Evolutionary conservation across 35 echinoderm and acorn worm genomes (phyloP).

Genomic region (Hemicentrotus pulcherrimus): DNA sequence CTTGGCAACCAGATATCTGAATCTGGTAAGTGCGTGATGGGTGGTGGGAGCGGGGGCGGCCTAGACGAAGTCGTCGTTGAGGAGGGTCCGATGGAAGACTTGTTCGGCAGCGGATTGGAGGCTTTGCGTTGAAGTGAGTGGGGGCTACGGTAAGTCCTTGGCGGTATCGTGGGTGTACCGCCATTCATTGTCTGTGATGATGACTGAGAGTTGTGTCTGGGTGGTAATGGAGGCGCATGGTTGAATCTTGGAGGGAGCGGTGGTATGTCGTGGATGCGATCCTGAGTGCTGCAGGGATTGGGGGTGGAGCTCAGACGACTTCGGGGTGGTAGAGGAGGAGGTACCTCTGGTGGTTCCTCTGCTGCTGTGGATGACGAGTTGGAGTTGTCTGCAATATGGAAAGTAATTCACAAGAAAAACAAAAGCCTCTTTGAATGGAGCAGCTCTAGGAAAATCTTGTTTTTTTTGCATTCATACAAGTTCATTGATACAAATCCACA

Average conservation of each 20-base stretch:
- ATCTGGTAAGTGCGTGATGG: background rate
- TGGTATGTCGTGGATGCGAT: conserved; percentile 38
- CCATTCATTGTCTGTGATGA: conserved; percentile 39
- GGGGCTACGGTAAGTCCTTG: conserved; percentile 65
- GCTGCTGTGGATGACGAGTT: background rate
- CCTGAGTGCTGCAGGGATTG: background rate
- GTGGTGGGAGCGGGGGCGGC: conserved; percentile 63
- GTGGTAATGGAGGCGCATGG: conserved; percentile 68
- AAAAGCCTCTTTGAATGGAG: background rate
- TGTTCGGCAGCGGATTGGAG: conserved; percentile 20
- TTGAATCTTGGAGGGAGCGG: conserved; percentile 76
- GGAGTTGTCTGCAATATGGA: conserved; percentile 5
- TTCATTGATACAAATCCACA: too few species aligned
- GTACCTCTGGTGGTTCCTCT: conserved; percentile 46
- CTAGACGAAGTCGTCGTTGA: conserved; percentile 11
- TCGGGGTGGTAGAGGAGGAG: conserved; percentile 64
- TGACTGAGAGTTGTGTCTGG: conserved; percentile 36
- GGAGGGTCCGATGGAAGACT: conserved; percentile 1
- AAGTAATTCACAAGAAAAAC: background rate
- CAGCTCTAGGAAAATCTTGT: background rate
- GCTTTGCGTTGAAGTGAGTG: conserved; percentile 44
- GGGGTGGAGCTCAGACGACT: conserved; percentile 51
- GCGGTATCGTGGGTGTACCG: conserved; percentile 64
- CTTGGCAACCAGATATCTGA: conserved; percentile 54
- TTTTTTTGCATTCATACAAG: too few species aligned